A percentile compares a stretch with the other conserved stretches of the same genome.
phyloP scores from a whole-genome alignment of 1,140 invertebrate genomes.

The Cyclina sinensis region DNA sequence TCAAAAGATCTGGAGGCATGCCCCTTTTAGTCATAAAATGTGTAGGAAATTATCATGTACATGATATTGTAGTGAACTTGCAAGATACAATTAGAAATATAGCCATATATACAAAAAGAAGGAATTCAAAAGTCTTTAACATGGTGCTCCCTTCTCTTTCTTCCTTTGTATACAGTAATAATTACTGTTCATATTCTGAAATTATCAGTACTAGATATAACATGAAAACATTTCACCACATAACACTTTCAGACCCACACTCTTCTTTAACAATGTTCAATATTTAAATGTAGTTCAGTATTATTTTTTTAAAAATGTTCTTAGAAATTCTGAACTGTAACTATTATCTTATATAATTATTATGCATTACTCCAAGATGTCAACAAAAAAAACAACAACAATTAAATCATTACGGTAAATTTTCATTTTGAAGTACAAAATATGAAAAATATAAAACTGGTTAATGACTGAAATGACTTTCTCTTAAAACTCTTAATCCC shows the following conservation, averaged over 20 bases:
- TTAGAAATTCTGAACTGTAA: constrained; percentile 35
- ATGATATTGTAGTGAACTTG: constrained; percentile 35
- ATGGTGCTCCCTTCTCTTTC: constrained; percentile 31
- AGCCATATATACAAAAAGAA: constrained; percentile 36
- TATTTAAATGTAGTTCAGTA: constrained; percentile 29
- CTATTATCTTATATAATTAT: constrained; percentile 43
- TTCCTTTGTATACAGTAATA: constrained; percentile 15
- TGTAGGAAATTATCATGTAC: constrained; percentile 35
- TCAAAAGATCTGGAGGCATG: constrained; percentile 35
- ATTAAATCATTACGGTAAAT: constrained; percentile 46
- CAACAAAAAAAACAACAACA: constrained; percentile 41
- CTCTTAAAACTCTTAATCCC: constrained; percentile 43
- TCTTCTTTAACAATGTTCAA: constrained; percentile 21
- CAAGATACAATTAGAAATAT: constrained; percentile 36
- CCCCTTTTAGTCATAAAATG: constrained; percentile 30
- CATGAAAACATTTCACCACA: constrained; percentile 35
- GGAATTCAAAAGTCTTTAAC: constrained; percentile 33
- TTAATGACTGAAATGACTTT: constrained; percentile 44
- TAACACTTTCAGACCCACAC: constrained; percentile 23
- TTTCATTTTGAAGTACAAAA: constrained; percentile 40
- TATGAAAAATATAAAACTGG: constrained; percentile 45
- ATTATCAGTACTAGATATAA: constrained; percentile 22
- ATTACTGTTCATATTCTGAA: constrained; percentile 36
- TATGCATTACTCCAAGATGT: constrained; percentile 51
- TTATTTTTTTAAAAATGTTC: constrained; percentile 51